Conservation (phyloP, 2,797 vertebrate genomes). For the Chanos chanos region DNA sequence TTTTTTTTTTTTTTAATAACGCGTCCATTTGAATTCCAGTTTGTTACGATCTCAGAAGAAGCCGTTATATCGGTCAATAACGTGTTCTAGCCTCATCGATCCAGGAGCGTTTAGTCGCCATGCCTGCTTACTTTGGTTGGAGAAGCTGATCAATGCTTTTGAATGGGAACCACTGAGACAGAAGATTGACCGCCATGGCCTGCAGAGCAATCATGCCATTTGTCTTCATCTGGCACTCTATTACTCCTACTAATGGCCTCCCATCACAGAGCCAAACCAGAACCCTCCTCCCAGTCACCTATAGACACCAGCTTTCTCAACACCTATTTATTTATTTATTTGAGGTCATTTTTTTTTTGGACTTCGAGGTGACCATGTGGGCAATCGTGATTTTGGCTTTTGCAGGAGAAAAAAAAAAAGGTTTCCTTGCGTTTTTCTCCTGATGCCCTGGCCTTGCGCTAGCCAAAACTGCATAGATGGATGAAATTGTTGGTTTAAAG, state of each 20-base stretch:
- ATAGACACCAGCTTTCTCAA: slow-evolving; percentile 28
- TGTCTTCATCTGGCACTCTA: slow-evolving; percentile 76
- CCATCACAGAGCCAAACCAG: slow-evolving; percentile 49
- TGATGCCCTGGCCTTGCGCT: too few species aligned
- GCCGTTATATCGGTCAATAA: slow-evolving; percentile 75
- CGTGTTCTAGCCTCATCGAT: slow-evolving; percentile 79
- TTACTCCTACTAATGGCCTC: slow-evolving; percentile 73
- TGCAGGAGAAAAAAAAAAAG: too few species aligned
- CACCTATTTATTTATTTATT: not conserved
- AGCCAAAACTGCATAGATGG: too few species aligned
- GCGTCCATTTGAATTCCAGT: slow-evolving; percentile 27
- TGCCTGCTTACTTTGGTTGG: slow-evolving; percentile 72
- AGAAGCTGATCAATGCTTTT: slow-evolving; percentile 74
- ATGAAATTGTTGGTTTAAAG: too few species aligned
- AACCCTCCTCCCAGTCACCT: too few species aligned
- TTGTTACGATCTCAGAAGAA: slow-evolving; percentile 46
- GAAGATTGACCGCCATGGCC: slow-evolving; percentile 68
- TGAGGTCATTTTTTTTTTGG: not conserved
- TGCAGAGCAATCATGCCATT: slow-evolving; percentile 70
- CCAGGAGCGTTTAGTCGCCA: slow-evolving; percentile 71
- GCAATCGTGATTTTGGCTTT: too few species aligned
- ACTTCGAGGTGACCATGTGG: slow-evolving; percentile 10
- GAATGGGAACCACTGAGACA: slow-evolving; percentile 73
- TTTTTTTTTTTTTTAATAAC: too few species aligned
- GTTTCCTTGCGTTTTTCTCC: too few species aligned